phyloP scores from a whole-genome alignment of 2,888 invertebrate genomes.

The Drosophila birchii region DNA sequence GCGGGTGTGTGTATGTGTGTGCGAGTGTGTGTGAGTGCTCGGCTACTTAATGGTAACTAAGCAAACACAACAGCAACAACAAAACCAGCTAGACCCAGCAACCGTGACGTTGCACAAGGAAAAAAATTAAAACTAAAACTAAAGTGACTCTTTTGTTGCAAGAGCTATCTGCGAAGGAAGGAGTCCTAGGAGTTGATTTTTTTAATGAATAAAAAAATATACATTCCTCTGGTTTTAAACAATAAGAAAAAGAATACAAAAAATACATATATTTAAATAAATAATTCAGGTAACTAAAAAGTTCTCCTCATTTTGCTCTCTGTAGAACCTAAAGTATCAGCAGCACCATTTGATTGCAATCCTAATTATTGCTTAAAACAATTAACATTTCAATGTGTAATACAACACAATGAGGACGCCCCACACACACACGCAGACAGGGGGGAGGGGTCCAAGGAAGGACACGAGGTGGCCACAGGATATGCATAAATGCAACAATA shows the following conservation, averaged over 20 bases:
- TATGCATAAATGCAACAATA: slow-evolving; percentile 80
- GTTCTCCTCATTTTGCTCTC: slow-evolving; percentile 1
- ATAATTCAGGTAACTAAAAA: too few species aligned
- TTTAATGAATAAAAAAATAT: too few species aligned
- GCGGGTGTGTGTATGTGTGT: slow-evolving; percentile 33
- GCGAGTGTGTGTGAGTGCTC: slow-evolving; percentile 36
- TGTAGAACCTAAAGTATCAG: slow-evolving; percentile 18
- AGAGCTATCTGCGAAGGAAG: neutral
- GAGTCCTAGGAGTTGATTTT: too few species aligned
- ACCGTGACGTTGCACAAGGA: slow-evolving; percentile 38
- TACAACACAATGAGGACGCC: slow-evolving; percentile 60
- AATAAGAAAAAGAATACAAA: too few species aligned
- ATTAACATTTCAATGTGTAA: slow-evolving; percentile 81
- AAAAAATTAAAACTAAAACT: neutral
- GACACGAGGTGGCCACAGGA: slow-evolving; percentile 51
- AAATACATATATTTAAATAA: too few species aligned
- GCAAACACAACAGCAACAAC: slow-evolving; percentile 72
- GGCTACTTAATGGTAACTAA: slow-evolving; percentile 77
- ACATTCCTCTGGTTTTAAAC: too few species aligned
- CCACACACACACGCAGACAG: slow-evolving; percentile 28
- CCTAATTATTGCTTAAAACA: slow-evolving; percentile 80
- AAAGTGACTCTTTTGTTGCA: neutral
- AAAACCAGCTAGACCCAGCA: slow-evolving; percentile 37
- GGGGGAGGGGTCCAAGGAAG: neutral
- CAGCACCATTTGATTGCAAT: slow-evolving; percentile 74